Evolutionary conservation across 2,888 invertebrate genomes (phyloP), one percentile per base, ranked within the genome.

Genomic region (Fabriciana adippe): DNA sequence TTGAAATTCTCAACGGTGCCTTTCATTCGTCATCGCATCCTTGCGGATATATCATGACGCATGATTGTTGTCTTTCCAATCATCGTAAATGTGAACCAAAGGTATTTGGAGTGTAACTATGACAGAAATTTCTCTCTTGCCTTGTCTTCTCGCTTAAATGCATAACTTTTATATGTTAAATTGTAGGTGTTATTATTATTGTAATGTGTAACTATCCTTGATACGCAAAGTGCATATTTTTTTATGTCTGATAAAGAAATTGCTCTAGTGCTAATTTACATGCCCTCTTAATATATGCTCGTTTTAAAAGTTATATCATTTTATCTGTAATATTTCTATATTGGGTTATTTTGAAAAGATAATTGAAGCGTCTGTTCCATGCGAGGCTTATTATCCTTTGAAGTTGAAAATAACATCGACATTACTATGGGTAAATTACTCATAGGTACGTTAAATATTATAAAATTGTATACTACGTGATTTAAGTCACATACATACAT

Each of bases 1-100:
- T 84, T 82, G 76, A 75, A 82, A 84, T 87, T 84, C 82, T 79
- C 71, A 54, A 77, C 70, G 67, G 69, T 69, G 71, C 61, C 67
- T 68, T 51, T 65, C 60, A 71, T 70, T 71, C 65, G 69, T 74
- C 71, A 70, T 71, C 67, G 64, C 61, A 70, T 72, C 68, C 68
- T 68, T 60, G 67, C 68, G 71, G 71, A 71, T 68, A 64, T 59
- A 53, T 45, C 21, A 47, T 69, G 55, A 69, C 71, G 64, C 65
- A 69, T 55, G 35, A 15, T 51, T 65, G 31, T 54, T 56, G 60
- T 31, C 55, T 55, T 35, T 21, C 31, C 41, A 55, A 18, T 18
- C 18, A 16, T 26, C 53, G n/a, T 18, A n/a, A 57, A 13, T 21
- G 31, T 31, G 21, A 57, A 26, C 26, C 57, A 3, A 57, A 57